Percentiles rank a stretch among this genome's conserved stretches.
Evolutionary conservation across 1,140 invertebrate species (phyloP).

Genomic region (Neodiprion fabricii): DNA sequence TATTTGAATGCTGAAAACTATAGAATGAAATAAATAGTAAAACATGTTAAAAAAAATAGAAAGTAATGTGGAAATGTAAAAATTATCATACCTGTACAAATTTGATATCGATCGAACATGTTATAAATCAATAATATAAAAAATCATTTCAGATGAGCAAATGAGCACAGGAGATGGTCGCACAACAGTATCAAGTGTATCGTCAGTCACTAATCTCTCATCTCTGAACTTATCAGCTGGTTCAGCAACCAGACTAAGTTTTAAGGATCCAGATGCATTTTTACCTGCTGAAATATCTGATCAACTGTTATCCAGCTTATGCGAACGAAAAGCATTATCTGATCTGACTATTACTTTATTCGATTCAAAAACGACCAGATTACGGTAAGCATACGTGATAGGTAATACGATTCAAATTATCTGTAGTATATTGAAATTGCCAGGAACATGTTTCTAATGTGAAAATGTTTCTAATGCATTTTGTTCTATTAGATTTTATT

Average conservation of each 20-base stretch:
- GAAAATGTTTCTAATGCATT: slow-evolving; percentile 5
- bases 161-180: slow-evolving; percentile 28
- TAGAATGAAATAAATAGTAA: no score
- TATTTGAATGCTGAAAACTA: no score
- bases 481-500: slow-evolving; percentile 6
- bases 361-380: slow-evolving; percentile 68
- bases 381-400: slow-evolving; percentile 52
- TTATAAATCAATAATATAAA: no score
- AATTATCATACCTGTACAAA: no score
- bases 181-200: slow-evolving; percentile 29
- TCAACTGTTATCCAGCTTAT: slow-evolving; percentile 68
- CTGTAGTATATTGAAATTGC: slow-evolving; percentile 19
- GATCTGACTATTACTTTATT: slow-evolving; percentile 74
- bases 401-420: not conserved
- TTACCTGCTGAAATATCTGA: slow-evolving; percentile 75
- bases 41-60: no score
- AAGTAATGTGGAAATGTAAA: no score
- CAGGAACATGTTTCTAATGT: slow-evolving; percentile 13
- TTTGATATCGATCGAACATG: no score
- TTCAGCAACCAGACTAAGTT: slow-evolving; percentile 60
- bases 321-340: slow-evolving; percentile 69
- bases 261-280: slow-evolving; percentile 71
- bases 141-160: slow-evolving; percentile 32
- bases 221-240: slow-evolving; percentile 40
- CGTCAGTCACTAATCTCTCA: slow-evolving; percentile 34